A percentile compares a stretch with the other conserved stretches of the same genome.
Conservation (phyloP, 2,888 invertebrate genomes). For the Drosophila cracens region DNA sequence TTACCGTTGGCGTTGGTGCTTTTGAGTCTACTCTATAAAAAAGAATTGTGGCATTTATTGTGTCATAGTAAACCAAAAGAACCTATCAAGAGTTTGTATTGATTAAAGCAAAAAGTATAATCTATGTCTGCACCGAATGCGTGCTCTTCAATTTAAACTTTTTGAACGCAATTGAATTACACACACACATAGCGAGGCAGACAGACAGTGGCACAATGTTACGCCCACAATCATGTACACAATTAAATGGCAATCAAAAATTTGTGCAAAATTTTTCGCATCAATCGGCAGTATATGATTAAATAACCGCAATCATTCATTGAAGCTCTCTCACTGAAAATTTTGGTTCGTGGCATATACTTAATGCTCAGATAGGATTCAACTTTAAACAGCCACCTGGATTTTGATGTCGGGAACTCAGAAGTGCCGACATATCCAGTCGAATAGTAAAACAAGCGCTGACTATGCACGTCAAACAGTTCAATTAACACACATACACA, state of each 20-base stretch:
- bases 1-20: not conserved
- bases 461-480: constrained; percentile 61
- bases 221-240: constrained; percentile 33
- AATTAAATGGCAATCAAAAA: constrained; percentile 58
- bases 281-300: constrained; percentile 42
- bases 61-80: not conserved
- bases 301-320: constrained; percentile 38
- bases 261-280: constrained; percentile 31
- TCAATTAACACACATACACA: constrained; percentile 35
- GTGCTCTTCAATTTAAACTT: constrained; percentile 22
- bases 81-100: constrained; percentile 1
- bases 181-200: constrained; percentile 11
- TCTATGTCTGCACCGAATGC: not conserved
- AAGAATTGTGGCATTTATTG: not conserved
- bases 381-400: constrained; percentile 20
- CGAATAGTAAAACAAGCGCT: constrained; percentile 63
- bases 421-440: constrained; percentile 32
- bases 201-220: constrained; percentile 9
- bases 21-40: not conserved
- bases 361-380: constrained; percentile 16
- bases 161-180: constrained; percentile 26
- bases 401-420: constrained; percentile 25
- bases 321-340: not conserved
- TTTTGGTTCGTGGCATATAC: constrained; percentile 1
- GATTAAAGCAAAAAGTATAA: constrained; percentile 1